Base-by-base conservation (phyloP, 2,797 vertebrate species). In the Phoeniculus purpureus region DNA sequence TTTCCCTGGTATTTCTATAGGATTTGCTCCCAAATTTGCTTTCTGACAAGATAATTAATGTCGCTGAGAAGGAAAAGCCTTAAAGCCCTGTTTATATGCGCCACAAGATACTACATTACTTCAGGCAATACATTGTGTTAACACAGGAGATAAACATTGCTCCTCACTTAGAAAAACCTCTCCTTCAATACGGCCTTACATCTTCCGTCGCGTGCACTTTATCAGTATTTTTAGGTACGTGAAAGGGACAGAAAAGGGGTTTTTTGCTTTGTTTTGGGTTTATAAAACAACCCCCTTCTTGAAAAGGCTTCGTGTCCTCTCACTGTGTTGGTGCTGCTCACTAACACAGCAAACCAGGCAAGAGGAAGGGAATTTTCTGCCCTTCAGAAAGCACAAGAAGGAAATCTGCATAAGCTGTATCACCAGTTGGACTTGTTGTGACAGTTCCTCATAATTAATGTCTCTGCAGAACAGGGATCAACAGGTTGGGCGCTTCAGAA, bases 371-470 rank as follows among this genome's bases (percentile, higher is more conserved):
- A n/a, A n/a, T n/a, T n/a, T n/a, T n/a, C n/a, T n/a, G 8, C 70
- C 20, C 37, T 90, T 45, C 0, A 0, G 64, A 81, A 19, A 9
- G 29, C 3, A 11, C 16, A 19, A 81, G 43, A 70, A 72, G 58
- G 31, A 31, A 91, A 90, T 87, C 62, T 75, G 22, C 48, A 62
- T 81, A 81, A 61, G 26, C 56, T 88, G 17, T 64, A 79, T 85
- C 55, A 87, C 29, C 54, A 70, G 65, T 54, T 81, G 82, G 82
- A 80, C 81, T 89, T 80, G 67, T 62, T 93, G 81, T 71, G 78
- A 82, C 48, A 55, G 26, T 54, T 93, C 43, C 77, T 84, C 74
- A 14, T 70, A 94, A 94, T 92, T 94, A 95, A 56, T 50, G 62
- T 87, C 54, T 86, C 89, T 89, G 22, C 65, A 77, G 45, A 94